Conservation (phyloP, 2,113 vertebrate genomes). For the Stercorarius parasiticus region DNA sequence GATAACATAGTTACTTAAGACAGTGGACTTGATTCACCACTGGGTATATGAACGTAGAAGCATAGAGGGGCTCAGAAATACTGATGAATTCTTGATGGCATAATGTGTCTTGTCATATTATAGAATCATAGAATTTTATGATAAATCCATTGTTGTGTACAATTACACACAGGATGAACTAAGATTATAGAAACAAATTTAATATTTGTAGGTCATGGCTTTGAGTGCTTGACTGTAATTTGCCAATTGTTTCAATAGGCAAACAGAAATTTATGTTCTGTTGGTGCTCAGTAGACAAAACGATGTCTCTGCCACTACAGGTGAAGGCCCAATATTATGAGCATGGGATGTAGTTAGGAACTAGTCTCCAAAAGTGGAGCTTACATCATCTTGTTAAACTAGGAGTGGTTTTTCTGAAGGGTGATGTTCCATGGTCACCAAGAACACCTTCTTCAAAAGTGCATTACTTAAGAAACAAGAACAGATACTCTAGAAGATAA, state of each 20-base stretch:
- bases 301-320: background rate
- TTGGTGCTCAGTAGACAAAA: background rate
- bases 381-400: background rate
- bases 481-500: background rate
- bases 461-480: background rate
- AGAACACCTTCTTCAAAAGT: background rate
- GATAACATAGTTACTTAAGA: background rate
- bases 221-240: background rate
- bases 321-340: background rate
- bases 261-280: background rate
- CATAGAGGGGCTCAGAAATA: background rate
- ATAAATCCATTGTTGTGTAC: background rate
- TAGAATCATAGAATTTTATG: background rate
- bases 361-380: background rate
- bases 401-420: background rate
- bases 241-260: background rate
- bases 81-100: background rate
- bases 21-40: background rate
- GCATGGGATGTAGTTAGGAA: background rate
- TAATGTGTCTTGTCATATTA: background rate
- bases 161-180: background rate
- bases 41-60: background rate
- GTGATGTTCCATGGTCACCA: background rate
- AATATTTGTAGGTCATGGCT: background rate
- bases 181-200: background rate